Percentiles rank a stretch among this genome's conserved stretches.
phyloP scores from a whole-genome alignment of 2,113 vertebrate species.

The Xenopus laevis region DNA sequence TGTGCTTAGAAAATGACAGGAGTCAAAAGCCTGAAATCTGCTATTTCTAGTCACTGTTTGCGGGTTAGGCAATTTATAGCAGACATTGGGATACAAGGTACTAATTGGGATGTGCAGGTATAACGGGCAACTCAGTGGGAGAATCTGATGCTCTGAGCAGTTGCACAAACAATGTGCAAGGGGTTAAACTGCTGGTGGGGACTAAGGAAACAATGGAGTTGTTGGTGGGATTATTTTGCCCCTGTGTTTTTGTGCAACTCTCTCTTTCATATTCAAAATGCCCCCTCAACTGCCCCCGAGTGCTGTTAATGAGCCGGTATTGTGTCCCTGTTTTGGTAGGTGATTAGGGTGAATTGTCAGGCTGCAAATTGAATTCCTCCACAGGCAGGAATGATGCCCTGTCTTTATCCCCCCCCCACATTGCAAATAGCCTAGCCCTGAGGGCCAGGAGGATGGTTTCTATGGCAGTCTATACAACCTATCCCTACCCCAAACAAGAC shows the following conservation, averaged over 20 bases:
- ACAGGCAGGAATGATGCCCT: slow-evolving; percentile 45
- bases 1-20: too few species aligned
- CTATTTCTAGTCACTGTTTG: too few species aligned
- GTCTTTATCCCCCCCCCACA: slow-evolving; percentile 16
- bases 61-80: too few species aligned
- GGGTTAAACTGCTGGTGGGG: slow-evolving; percentile 26
- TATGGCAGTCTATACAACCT: slow-evolving; percentile 22
- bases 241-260: slow-evolving; percentile 24
- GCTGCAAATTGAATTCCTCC: slow-evolving; percentile 52
- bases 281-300: slow-evolving; percentile 47
- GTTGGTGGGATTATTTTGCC: slow-evolving; percentile 39
- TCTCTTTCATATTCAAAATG: slow-evolving; percentile 70
- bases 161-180: not conserved
- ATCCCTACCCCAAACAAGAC: slow-evolving; percentile 20
- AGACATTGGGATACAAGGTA: too few species aligned
- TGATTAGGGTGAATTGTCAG: slow-evolving; percentile 71
- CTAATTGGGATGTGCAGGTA: not conserved
- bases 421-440: slow-evolving; percentile 44
- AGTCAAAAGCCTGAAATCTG: too few species aligned
- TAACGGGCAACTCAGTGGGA: not conserved
- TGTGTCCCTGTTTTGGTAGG: slow-evolving; percentile 62
- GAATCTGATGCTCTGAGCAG: not conserved
- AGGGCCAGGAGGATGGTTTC: slow-evolving; percentile 33
- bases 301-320: slow-evolving; percentile 68
- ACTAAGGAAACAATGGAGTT: slow-evolving; percentile 27